Conservation (phyloP, 2,797 vertebrate genomes). For the Heliangelus exortis region DNA sequence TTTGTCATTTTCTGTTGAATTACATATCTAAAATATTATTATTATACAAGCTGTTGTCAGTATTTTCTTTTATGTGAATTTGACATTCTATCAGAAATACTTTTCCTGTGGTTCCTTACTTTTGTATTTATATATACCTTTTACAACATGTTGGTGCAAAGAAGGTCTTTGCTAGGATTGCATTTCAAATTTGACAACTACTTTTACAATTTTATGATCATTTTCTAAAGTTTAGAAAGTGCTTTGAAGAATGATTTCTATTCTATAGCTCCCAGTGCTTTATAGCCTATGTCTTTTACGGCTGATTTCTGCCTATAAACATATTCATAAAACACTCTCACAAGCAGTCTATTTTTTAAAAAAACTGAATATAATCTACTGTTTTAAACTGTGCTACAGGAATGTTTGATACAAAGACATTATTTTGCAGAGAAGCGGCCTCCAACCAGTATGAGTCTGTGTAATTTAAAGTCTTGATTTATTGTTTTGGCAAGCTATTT, state of each 20-base stretch:
- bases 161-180: background rate
- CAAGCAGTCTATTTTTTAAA: conserved; percentile 23
- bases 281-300: conserved; percentile 61
- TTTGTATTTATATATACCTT: background rate
- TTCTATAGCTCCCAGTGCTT: conserved; percentile 42
- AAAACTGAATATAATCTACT: background rate
- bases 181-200: conserved; percentile 43
- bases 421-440: background rate
- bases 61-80: background rate
- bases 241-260: conserved; percentile 52
- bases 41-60: background rate
- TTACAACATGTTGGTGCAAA: background rate
- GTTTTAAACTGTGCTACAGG: background rate
- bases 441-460: background rate
- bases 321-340: conserved; percentile 59
- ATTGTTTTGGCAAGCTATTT: conserved; percentile 11
- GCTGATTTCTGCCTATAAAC: conserved; percentile 61
- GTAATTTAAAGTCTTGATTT: conserved; percentile 11
- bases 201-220: conserved; percentile 21
- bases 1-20: background rate
- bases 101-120: background rate
- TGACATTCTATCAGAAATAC: background rate
- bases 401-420: background rate
- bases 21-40: background rate
- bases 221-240: conserved; percentile 59